These are phyloP conservation scores for Pteropus rufus DNA, from an alignment of 2,797 vertebrate species.

Conservation along the genomic window DNA sequence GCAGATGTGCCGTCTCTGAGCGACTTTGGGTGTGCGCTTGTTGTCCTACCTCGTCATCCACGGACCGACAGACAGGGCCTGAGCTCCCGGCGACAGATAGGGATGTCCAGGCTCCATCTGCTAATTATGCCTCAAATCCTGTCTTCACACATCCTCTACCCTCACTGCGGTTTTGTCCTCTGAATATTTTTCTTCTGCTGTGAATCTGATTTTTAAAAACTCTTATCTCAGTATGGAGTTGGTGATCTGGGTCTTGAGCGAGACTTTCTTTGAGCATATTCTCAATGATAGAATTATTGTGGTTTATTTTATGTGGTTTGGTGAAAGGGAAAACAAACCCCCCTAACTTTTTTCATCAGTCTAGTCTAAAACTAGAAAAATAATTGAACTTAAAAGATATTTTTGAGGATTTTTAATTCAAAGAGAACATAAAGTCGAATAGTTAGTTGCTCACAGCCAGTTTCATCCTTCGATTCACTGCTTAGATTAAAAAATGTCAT, in stretches of 20 bases:
- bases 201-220: background rate
- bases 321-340: background rate
- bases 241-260: background rate
- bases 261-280: background rate
- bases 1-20: background rate
- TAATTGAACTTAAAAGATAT: background rate
- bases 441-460: background rate
- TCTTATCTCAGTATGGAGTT: background rate
- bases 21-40: background rate
- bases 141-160: rapidly evolving
- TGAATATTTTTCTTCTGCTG: background rate
- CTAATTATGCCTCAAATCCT: background rate
- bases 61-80: background rate
- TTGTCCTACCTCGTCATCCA: background rate
- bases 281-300: background rate
- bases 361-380: background rate
- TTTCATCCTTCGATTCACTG: background rate
- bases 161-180: background rate
- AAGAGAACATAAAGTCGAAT: background rate
- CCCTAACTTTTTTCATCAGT: background rate
- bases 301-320: background rate
- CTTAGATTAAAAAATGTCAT: background rate
- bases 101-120: rapidly evolving
- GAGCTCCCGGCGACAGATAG: background rate
- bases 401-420: background rate